Evolutionary conservation across 2,113 vertebrate species (phyloP).

Genomic region (Vicugna pacos): DNA sequence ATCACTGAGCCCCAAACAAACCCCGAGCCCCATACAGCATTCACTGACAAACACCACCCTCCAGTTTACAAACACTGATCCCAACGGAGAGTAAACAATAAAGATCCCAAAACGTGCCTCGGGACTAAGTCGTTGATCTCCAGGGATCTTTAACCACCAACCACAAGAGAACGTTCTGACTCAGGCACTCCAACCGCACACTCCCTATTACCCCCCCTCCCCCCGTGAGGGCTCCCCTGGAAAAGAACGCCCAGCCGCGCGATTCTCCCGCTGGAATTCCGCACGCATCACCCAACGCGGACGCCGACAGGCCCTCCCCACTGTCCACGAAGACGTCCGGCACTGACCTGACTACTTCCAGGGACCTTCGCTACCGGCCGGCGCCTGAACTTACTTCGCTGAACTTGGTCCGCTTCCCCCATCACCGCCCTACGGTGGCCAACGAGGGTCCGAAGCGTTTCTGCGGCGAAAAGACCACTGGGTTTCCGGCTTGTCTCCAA

Average conservation of each 20-base stretch:
- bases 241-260: background rate
- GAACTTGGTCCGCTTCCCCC: background rate
- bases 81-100: background rate
- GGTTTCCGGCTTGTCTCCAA: no score
- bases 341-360: background rate
- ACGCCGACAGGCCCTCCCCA: background rate
- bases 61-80: background rate
- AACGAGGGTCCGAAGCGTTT: background rate
- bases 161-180: background rate
- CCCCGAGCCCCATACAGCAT: background rate
- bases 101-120: background rate
- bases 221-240: background rate
- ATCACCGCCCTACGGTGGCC: background rate
- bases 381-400: background rate
- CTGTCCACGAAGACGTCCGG: background rate
- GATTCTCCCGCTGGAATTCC: background rate
- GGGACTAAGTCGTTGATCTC: no score
- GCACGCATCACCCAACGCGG: background rate
- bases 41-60: background rate
- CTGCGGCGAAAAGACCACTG: no score
- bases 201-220: rapidly evolving
- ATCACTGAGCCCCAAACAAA: background rate
- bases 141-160: no score
- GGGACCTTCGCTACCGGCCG: rapidly evolving
- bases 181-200: background rate